Evolutionary conservation across 2,113 vertebrate species (phyloP), one percentile per base, ranked within the genome.

Genomic region (Salvelinus fontinalis): DNA sequence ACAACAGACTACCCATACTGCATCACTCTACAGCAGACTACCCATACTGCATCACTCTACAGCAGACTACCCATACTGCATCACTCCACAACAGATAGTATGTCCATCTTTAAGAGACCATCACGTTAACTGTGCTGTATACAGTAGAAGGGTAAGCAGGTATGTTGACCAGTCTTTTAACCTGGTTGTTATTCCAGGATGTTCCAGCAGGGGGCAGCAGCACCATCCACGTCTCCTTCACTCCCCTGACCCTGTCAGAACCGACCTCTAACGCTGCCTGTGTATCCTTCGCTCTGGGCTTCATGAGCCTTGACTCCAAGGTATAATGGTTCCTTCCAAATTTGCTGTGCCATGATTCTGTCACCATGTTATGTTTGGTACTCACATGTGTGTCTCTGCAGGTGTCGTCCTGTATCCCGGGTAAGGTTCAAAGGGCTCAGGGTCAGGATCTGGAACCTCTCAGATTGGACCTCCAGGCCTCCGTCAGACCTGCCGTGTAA

Each of bases 251-350:
- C 60, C 91, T 96, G 2, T 91, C 93, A 0, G 79, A 83, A 2
- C 16, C 83, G 0, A 59, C 22, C 34, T 20, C 73, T 68, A 91
- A 94, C 79, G 83, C 85, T 73, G 87, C 71, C 2, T 96, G 94
- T 74, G 70, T 85, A 0, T 95, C 93, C 2, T 90, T 93, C 1
- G 85, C 93, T 65, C 83, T 96, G 64, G 98, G 95, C 65, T 98
- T 94, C 89, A 91, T 99, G 93, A 97, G 92, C 83, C 86, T 99
- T 26, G 94, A 98, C 16, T 75, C 80, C 0, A 64, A 94, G 96
- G 98, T 99, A 90, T 0, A 20, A 39, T 4, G 14, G n/a, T 20
- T 44, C 22, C 27, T 29, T 34, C 16, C 16, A 16, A 16, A 29
- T 27, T 26, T 11, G 5, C 18, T 29, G 49, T 11, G 7, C 31